A percentile compares a stretch with the other conserved stretches of the same genome.
Conservation (phyloP, 1,140 invertebrate species). For the Lethrus apterus region DNA sequence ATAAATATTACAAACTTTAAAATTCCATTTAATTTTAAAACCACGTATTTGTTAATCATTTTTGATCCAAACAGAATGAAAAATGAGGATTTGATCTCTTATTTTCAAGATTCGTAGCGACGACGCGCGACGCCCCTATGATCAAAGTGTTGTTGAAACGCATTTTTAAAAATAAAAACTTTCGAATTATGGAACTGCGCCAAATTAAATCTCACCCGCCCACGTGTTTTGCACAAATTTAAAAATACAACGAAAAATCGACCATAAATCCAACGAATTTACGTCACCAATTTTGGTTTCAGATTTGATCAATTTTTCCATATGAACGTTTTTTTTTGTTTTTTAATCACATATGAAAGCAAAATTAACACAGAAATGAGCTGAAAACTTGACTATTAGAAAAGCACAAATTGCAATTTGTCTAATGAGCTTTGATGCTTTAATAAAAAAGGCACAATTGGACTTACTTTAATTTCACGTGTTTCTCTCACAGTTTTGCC, state of each 20-base stretch:
- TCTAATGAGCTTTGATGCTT: background rate
- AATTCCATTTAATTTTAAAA: too few relatives aligned
- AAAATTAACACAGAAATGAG: too few relatives aligned
- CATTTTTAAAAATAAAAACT: slow-evolving; percentile 2
- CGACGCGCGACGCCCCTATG: background rate
- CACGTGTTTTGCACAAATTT: slow-evolving; percentile 9
- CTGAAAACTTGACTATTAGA: too few relatives aligned
- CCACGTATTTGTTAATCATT: too few relatives aligned
- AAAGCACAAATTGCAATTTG: background rate
- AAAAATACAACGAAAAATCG: slow-evolving; percentile 11
- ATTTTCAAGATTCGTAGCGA: too few relatives aligned
- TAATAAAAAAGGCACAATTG: background rate
- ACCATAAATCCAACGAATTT: background rate
- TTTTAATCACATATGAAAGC: too few relatives aligned
- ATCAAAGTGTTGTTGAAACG: background rate
- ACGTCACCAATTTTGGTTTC: slow-evolving; percentile 1
- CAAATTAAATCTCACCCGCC: slow-evolving; percentile 11
- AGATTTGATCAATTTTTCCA: too few relatives aligned
- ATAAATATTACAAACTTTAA: too few relatives aligned
- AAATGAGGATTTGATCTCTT: too few relatives aligned
- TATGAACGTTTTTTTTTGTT: too few relatives aligned
- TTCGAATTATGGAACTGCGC: slow-evolving; percentile 4
- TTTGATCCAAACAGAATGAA: too few relatives aligned
- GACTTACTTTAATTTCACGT: slow-evolving; percentile 45
- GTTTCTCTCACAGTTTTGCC: slow-evolving; percentile 52